Evolutionary conservation across 2,888 invertebrate genomes (phyloP), one percentile per base, ranked within the genome.

Genomic region (Julus scandinavius): DNA sequence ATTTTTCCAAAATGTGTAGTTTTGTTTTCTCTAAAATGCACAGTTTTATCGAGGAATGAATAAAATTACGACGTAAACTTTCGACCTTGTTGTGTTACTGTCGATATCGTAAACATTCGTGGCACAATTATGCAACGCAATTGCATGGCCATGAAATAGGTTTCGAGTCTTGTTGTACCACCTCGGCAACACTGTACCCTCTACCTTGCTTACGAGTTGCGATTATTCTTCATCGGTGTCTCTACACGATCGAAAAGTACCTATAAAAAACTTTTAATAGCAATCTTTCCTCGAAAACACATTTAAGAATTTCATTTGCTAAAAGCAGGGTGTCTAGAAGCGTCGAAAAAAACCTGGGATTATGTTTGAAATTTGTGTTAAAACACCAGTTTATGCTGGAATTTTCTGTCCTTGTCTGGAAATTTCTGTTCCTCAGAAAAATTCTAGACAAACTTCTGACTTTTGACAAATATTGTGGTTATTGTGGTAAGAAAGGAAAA

Each of bases 41-140:
- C 13, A 50, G 11, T 50, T 50, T 72, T 72, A 72, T 72, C 29
- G 72, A 72, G 11, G 72, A 29, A 29, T 29, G 72, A n/a, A 7
- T 72, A 29, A 29, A 72, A 29, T 29, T 72, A n/a, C 72, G 29
- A 13, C 29, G 72, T 72, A 72, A 72, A 72, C 72, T 72, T 72
- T 72, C 29, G 72, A 72, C 72, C 72, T 72, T 72, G 72, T 72
- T 72, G n/a, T 72, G 29, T 29, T 29, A 72, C 72, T 72, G 72
- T 72, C 29, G 72, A 72, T 72, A 72, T 29, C 72, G 72, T 29
- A 72, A 72, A 72, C 72, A 72, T 11, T 11, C 72, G 29, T 29
- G 29, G 72, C 72, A 72, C 72, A 72, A 72, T 72, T 20, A 72
- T 72, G 72, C 72, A 72, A 72, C 72, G 72, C 29, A 29, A 20